Base-by-base conservation (phyloP, 2,113 vertebrate species). In the Origma solitaria region DNA sequence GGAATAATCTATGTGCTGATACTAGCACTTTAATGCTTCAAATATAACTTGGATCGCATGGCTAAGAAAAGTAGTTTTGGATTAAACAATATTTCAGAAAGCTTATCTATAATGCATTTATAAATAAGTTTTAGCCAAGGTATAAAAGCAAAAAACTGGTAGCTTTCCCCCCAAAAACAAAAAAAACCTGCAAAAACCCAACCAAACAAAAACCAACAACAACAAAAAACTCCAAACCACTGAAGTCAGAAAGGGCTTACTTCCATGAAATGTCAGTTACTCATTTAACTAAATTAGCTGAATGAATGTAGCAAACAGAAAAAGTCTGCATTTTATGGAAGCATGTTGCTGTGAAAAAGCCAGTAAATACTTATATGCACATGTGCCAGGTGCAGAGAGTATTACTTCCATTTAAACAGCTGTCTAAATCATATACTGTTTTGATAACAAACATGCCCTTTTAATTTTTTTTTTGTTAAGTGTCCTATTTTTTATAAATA, bases 361-460 rank as follows among this genome's bases (percentile, higher is more conserved):
- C 61, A 51, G 30, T 68, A 61, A 84, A 62, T 38, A 54, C 10
- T 51, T 77, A 28, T 0, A 38, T 6, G 13, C 27, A 58, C 20
- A 13, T 21, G 16, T 58, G 71, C 40, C 66, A 88, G 35, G n/a
- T 65, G 27, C 13, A 25, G 19, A 82, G 28, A 64, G 70, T 82
- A 30, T 61, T 44, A 73, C 37, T 90, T 70, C 51, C 65, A 73
- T 49, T 50, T 70, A 51, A 71, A 86, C 77, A 94, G 83, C 69
- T 94, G 77, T 86, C 56, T 89, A 95, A 92, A 84, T 56, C 35
- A 68, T 24, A 27, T 1, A 38, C 31, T 94, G 83, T 86, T 95
- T 92, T 94, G 53, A 72, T n/a, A 92, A 86, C 28, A 93, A 93
- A 73, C 80, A 94, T 28, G 50, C 16, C 77, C 69, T 93, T 93